A percentile compares a stretch with the other conserved stretches of the same genome.
phyloP scores from a whole-genome alignment of 2,888 invertebrate genomes.

The Cepaea hortensis region DNA sequence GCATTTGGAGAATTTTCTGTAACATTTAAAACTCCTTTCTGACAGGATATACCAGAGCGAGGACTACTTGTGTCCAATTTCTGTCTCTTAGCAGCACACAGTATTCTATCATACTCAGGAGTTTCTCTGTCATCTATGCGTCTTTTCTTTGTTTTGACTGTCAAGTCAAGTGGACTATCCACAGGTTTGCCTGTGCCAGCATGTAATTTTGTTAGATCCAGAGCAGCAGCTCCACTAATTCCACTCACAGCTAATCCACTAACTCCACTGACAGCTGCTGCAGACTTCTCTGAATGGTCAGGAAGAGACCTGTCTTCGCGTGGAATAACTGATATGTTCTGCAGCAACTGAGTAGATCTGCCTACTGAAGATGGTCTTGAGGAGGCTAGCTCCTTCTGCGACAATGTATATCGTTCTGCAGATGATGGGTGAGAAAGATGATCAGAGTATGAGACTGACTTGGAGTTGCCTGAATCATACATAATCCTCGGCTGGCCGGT shows the following conservation, averaged over 20 bases:
- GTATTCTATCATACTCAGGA: constrained; percentile 34
- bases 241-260: not conserved
- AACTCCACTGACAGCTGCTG: not conserved
- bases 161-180: constrained; percentile 50
- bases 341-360: not conserved
- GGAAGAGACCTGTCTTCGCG: constrained; percentile 14
- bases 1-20: constrained; percentile 26
- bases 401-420: constrained; percentile 2
- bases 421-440: not conserved
- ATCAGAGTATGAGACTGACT: constrained; percentile 15
- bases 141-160: constrained; percentile 49
- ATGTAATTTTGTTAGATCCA: constrained; percentile 48
- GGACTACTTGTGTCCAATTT: constrained; percentile 33
- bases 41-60: not conserved
- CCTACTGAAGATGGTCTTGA: constrained; percentile 30
- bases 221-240: constrained; percentile 28
- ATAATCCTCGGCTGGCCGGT: constrained; percentile 46
- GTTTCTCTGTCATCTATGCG: constrained; percentile 23
- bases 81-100: constrained; percentile 37
- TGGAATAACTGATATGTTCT: not conserved
- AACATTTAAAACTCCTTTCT: not conserved
- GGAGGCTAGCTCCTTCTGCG: constrained; percentile 23
- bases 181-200: constrained; percentile 24
- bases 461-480: constrained; percentile 21
- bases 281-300: constrained; percentile 31